Evolutionary conservation across 2,888 invertebrate genomes (phyloP).

Genomic region (Caenorhabditis imperialis): DNA sequence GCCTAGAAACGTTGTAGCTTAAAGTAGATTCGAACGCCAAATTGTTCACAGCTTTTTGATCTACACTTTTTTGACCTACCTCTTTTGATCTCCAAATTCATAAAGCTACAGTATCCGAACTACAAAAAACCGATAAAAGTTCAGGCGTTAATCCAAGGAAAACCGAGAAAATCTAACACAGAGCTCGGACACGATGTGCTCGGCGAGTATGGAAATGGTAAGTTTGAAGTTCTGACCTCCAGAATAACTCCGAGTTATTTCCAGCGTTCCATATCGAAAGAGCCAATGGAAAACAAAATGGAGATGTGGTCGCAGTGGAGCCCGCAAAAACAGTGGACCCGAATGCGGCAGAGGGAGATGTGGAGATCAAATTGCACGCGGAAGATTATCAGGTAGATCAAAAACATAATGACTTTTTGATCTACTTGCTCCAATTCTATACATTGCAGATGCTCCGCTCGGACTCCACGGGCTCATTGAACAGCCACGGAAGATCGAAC

Average conservation of each 20-base stretch:
- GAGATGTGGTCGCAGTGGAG: conserved; percentile 61
- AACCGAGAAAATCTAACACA: conserved; percentile 16
- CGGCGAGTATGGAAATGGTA: conserved; percentile 71
- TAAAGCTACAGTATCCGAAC: too few relatives aligned
- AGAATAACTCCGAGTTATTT: background rate
- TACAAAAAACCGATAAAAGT: background rate
- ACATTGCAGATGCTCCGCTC: conserved; percentile 58
- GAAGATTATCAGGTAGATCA: conserved; percentile 50
- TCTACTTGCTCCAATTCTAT: background rate
- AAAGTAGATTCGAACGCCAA: too few relatives aligned
- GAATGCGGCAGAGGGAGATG: conserved; percentile 48
- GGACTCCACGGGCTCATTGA: conserved; percentile 55
- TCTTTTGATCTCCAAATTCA: too few relatives aligned
- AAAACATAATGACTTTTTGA: background rate
- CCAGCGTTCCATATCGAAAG: conserved; percentile 73
- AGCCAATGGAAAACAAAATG: conserved; percentile 59
- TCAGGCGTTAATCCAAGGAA: conserved; percentile 55
- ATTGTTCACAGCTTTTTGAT: too few relatives aligned
- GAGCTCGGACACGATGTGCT: conserved; percentile 61
- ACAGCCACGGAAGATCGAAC: conserved; percentile 44
- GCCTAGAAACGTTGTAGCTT: too few relatives aligned
- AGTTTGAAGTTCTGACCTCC: too few relatives aligned
- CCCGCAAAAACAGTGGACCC: conserved; percentile 65
- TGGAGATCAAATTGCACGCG: conserved; percentile 58
- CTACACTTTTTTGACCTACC: too few relatives aligned